Base-by-base conservation (phyloP, 2,797 vertebrate genomes). In the Momotus momota region DNA sequence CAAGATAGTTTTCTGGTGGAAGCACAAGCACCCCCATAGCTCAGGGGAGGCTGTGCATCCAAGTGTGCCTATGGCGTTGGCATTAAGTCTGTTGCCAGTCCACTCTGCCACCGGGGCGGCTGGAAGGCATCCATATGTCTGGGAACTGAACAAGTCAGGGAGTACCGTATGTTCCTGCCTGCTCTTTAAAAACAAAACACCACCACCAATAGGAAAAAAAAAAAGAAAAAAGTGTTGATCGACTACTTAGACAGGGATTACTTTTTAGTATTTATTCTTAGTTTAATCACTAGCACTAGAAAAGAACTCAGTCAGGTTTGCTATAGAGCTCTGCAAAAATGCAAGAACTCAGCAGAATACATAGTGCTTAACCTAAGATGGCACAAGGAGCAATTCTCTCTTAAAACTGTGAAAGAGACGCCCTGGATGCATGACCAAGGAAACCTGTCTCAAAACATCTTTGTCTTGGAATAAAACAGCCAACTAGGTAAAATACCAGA, bases 91-190 rank as follows among this genome's bases (percentile, higher is more conserved):
- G 62, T 33, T 60, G 64, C 62, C 51, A 90, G 73, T 35, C 35
- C 14, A 2, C 15, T 48, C 35, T 75, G 72, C 80, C 62, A 35
- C 31, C 1, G 0, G 66, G 29, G 49, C 75, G 77, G 38, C 90
- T 95, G 80, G 66, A 88, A 90, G 73, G 66, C 61, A 74, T 70
- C 77, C 72, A 14, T 55, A 81, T 86, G 65, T 69, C 80, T 74
- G 29, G 40, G 43, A 78, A 22, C 38, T 3, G 33, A 82, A 16
- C 31, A 83, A 86, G 27, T 62, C 82, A 65, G 65, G 41, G 33
- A 65, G 46, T 33, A 81, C 64, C 4, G 4, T 54, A 69, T 69
- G 82, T 25, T 93, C 29, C 57, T 22, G 18, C 14, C n/a, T 29
- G 25, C 14, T 71, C 40, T 66, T 70, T 38, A 21, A 27, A 65